A percentile compares a stretch with the other conserved stretches of the same genome.
phyloP scores from a whole-genome alignment of 2,113 vertebrate genomes.

The Nycticebus coucang region DNA sequence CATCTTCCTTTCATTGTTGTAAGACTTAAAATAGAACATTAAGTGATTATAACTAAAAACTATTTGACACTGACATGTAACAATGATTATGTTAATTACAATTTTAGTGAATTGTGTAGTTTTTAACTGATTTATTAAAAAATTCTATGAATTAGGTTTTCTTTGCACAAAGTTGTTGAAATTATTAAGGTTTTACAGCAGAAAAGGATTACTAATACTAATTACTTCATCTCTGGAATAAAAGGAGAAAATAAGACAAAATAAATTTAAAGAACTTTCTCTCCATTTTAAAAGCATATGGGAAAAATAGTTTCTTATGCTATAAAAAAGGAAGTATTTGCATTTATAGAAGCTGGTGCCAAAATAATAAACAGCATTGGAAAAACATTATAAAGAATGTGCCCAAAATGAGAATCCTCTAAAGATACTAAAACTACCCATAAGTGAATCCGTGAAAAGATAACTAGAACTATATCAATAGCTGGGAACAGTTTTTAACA shows the following conservation, averaged over 20 bases:
- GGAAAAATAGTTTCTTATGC: slow-evolving; percentile 48
- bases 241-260: slow-evolving; percentile 52
- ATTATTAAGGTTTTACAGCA: slow-evolving; percentile 4
- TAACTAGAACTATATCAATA: slow-evolving; percentile 14
- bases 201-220: background rate
- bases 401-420: slow-evolving; percentile 43
- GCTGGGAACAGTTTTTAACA: background rate
- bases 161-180: background rate
- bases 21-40: slow-evolving; percentile 37
- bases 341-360: slow-evolving; percentile 46
- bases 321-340: slow-evolving; percentile 56
- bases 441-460: slow-evolving; percentile 64
- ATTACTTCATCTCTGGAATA: slow-evolving; percentile 23
- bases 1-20: background rate
- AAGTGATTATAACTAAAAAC: background rate
- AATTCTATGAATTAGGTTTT: background rate
- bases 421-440: slow-evolving; percentile 71
- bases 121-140: slow-evolving; percentile 31
- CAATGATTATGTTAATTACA: background rate
- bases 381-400: slow-evolving; percentile 55
- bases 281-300: background rate
- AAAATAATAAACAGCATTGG: slow-evolving; percentile 72
- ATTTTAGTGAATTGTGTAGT: background rate
- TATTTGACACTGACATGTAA: slow-evolving; percentile 43
- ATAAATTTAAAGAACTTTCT: slow-evolving; percentile 30